Evolutionary conservation across 2,888 invertebrate species (phyloP).

Genomic region (Tethea ocularis): DNA sequence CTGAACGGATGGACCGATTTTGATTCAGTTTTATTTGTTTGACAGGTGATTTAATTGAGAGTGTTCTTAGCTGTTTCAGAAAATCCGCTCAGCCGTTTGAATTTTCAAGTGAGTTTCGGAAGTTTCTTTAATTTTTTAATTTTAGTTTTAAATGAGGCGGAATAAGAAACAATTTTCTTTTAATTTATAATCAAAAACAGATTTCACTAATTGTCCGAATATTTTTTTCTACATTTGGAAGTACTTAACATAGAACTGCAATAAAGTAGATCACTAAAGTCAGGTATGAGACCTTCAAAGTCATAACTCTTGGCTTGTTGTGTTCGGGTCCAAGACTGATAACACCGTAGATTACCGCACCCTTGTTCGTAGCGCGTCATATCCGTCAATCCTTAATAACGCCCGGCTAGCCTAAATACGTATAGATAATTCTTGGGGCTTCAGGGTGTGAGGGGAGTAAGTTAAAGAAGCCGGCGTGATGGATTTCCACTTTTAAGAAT

Average conservation of each 20-base stretch:
- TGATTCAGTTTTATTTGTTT: too few species aligned
- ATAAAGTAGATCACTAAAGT: not conserved
- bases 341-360: conserved; percentile 33
- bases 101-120: too few species aligned
- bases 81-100: too few species aligned
- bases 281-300: conserved; percentile 4
- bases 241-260: not conserved
- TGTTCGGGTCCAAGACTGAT: conserved; percentile 25
- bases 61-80: too few species aligned
- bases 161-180: too few species aligned
- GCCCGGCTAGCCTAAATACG: conserved; percentile 14
- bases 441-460: conserved; percentile 4
- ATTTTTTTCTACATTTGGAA: too few species aligned
- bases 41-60: too few species aligned
- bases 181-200: too few species aligned
- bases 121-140: too few species aligned
- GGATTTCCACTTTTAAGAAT: not conserved
- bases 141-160: too few species aligned
- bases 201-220: too few species aligned
- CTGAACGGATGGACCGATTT: too few species aligned
- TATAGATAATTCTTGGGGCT: conserved; percentile 13
- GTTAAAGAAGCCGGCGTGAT: not conserved
- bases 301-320: conserved; percentile 10
- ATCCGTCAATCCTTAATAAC: conserved; percentile 41
- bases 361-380: conserved; percentile 31